These are phyloP conservation scores for Xiphophorus couchianus DNA, from an alignment of 2,113 vertebrate species.

Conservation along the genomic window DNA sequence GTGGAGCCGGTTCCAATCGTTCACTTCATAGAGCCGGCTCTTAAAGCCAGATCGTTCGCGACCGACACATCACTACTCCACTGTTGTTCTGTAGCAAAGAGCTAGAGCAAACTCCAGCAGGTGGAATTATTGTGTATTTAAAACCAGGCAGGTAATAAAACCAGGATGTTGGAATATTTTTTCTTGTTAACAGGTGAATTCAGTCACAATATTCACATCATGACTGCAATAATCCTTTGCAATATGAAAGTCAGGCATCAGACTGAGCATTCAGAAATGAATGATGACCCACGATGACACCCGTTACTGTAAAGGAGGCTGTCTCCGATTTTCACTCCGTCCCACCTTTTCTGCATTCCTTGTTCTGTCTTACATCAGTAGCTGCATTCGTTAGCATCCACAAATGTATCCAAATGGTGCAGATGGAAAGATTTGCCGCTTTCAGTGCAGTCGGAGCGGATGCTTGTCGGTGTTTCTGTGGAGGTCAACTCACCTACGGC, in stretches of 20 bases:
- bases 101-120: background rate
- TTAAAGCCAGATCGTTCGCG: no score
- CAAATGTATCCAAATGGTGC: background rate
- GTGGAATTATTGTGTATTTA: conserved; percentile 2
- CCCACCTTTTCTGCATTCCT: conserved; percentile 4
- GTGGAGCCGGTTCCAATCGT: no score
- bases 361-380: background rate
- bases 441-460: conserved; percentile 5
- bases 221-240: background rate
- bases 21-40: no score
- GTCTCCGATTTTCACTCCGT: background rate
- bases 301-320: conserved; percentile 34
- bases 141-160: background rate
- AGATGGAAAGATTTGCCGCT: background rate
- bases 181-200: background rate
- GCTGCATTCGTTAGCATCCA: background rate
- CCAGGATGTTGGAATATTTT: background rate
- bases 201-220: conserved; percentile 18
- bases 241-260: conserved; percentile 18
- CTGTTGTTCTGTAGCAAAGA: background rate
- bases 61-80: no score
- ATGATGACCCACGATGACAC: conserved; percentile 19
- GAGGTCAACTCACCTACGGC: conserved; percentile 71
- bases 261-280: conserved; percentile 15
- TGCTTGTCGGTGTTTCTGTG: conserved; percentile 12